Base-by-base conservation (phyloP, 1,140 invertebrate species). In the Apis laboriosa region DNA sequence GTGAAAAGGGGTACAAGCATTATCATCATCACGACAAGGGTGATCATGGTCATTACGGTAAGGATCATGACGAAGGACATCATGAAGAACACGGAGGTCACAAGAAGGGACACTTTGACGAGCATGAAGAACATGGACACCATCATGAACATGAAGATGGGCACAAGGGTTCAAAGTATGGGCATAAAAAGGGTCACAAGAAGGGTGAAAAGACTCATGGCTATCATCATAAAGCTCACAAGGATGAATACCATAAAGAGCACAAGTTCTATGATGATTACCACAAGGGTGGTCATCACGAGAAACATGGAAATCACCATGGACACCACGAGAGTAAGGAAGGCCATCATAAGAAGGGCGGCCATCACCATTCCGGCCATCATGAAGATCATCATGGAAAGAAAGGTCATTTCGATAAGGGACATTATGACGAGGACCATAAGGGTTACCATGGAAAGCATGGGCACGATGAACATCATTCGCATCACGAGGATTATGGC, bases 261-360 rank as follows among this genome's bases (percentile, higher is more conserved):
- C 97, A 97, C 90, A 97, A 97, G 88, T 97, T 97, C 93, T 97
- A 97, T 89, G 97, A 97, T 77, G 97, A 97, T 91, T 96, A 95
- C 91, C 96, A 97, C 90, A 97, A 97, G 83, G 96, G 96, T 51
- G 97, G 97, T 7, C 95, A 97, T 81, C 96, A 97, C 85, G 94
- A 95, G 79, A 96, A 95, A 77, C 95, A 97, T 86, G 97, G 96
- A 0, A 94, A 96, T 81, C 96, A 96, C 91, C 96, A 97, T 86
- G 96, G 96, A 56, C 95, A 96, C 84, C 96, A 97, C 84, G 95
- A 95, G 63, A 96, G 95, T 84, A 96, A 97, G 84, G 95, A 96
- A 78, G 96, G 96, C 8, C 95, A 95, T 79, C 96, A 96, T 88
- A 96, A 97, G 91, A 97, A 97, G 91, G 96, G 96, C 8, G 95